phyloP scores from a whole-genome alignment of 2,888 invertebrate species.

The Diarsia dahlii region DNA sequence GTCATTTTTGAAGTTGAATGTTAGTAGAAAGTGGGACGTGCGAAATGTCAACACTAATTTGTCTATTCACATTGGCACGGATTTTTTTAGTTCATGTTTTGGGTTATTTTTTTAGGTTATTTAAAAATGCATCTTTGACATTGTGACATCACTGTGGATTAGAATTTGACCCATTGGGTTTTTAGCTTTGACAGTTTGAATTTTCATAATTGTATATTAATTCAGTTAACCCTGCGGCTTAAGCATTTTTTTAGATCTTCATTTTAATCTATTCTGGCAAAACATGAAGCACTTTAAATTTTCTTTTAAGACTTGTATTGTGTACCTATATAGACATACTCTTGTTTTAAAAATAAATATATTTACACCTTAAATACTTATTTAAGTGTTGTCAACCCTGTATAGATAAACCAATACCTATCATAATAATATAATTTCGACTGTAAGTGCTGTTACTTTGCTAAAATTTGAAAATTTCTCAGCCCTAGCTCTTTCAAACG shows the following conservation, averaged over 20 bases:
- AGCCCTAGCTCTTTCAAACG: neutral
- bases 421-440: no score
- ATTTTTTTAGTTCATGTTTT: conserved; percentile 39
- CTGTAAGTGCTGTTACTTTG: conserved; percentile 1
- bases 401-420: neutral
- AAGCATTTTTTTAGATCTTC: no score
- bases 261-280: no score
- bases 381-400: neutral
- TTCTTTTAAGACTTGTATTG: no score
- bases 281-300: no score
- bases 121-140: conserved; percentile 13
- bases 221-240: no score
- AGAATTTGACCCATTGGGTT: neutral
- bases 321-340: no score
- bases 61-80: conserved; percentile 71
- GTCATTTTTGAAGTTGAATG: conserved; percentile 86
- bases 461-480: neutral
- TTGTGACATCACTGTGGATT: conserved; percentile 26
- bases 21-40: conserved; percentile 87
- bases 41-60: conserved; percentile 80
- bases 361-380: neutral
- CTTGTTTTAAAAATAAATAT: no score
- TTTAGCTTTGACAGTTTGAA: neutral
- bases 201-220: no score
- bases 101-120: conserved; percentile 28